A percentile compares a stretch with the other conserved stretches of the same genome.
These are phyloP conservation scores for Eueremaeus valkanovi DNA, from an alignment of 2,888 invertebrate genomes.

Conservation along the genomic window DNA sequence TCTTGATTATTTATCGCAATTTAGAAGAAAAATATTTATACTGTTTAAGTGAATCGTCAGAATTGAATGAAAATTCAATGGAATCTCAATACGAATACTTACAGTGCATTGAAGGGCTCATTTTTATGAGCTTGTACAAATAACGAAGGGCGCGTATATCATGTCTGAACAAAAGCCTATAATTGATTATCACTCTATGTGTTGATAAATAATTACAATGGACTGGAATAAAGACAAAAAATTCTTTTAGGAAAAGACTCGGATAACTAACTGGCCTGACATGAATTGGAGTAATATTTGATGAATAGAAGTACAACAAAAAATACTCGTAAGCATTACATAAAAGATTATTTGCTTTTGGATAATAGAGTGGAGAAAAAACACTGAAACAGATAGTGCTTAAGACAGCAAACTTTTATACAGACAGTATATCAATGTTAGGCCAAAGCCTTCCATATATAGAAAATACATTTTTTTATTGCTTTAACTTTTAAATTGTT, in stretches of 20 bases:
- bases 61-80: too few relatives aligned
- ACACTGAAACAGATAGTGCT: background rate
- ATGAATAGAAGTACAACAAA: background rate
- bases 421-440: background rate
- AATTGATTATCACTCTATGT: too few relatives aligned
- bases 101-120: too few relatives aligned
- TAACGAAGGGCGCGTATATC: too few relatives aligned
- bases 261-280: background rate
- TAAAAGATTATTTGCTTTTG: background rate
- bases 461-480: background rate
- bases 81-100: too few relatives aligned
- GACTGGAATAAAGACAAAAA: too few relatives aligned
- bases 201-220: too few relatives aligned
- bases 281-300: background rate
- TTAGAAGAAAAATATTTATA: too few relatives aligned
- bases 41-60: too few relatives aligned
- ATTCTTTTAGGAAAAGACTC: background rate
- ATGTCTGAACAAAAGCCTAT: too few relatives aligned
- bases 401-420: conserved; percentile 23
- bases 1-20: too few relatives aligned
- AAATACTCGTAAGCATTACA: background rate
- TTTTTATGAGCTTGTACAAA: too few relatives aligned
- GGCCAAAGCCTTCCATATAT: background rate
- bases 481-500: background rate
- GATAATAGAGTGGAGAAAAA: background rate